These are phyloP conservation scores for Schizopygopsis malacanthus DNA, from an alignment of 2,797 vertebrate species.

Conservation along the genomic window DNA sequence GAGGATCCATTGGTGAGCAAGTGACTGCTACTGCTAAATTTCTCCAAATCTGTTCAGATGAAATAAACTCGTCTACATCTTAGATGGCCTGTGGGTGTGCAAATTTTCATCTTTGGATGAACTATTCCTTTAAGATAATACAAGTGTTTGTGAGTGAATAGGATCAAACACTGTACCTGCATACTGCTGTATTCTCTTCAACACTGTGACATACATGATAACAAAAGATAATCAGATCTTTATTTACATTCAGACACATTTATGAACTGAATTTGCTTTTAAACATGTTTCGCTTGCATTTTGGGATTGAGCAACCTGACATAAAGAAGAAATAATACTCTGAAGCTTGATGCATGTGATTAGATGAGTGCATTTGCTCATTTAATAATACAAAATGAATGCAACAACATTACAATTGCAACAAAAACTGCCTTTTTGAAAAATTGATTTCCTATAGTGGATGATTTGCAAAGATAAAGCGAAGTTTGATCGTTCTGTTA, in stretches of 20 bases:
- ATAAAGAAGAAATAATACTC: not conserved
- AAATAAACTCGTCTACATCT: not conserved
- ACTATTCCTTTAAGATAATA: not conserved
- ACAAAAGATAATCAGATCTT: not conserved
- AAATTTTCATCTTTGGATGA: not conserved
- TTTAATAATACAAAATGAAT: not conserved
- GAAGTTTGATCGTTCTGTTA: not conserved
- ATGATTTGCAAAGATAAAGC: too few species aligned
- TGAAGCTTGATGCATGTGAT: not conserved
- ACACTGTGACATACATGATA: not conserved
- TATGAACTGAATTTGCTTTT: not conserved
- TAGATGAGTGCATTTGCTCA: not conserved
- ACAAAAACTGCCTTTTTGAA: not conserved
- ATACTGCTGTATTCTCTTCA: conserved; percentile 14
- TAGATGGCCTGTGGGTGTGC: not conserved
- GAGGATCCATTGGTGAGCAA: too few species aligned
- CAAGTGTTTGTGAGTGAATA: not conserved
- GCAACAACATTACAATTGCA: not conserved
- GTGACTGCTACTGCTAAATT: too few species aligned
- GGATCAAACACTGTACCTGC: conserved; percentile 1
- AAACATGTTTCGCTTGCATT: not conserved
- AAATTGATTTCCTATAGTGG: not conserved
- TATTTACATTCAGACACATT: not conserved
- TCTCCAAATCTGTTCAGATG: too few species aligned
- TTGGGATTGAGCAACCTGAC: not conserved